Evolutionary conservation across 2,797 vertebrate genomes (phyloP), one percentile per base, ranked within the genome.

Genomic region (Girardinus metallicus): DNA sequence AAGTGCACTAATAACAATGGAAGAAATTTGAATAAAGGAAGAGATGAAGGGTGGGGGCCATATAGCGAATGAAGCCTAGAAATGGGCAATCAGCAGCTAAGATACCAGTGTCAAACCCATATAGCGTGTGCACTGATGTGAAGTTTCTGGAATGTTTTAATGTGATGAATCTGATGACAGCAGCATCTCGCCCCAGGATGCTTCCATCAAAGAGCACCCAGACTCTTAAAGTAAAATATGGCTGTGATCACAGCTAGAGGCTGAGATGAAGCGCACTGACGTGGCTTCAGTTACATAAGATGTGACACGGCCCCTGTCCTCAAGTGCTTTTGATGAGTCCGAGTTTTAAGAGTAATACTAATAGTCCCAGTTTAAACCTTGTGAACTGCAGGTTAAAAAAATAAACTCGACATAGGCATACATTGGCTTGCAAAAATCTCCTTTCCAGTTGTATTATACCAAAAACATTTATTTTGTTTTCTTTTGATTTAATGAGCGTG

Each of bases 141-240:
- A 78, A 74, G 75, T 78, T 0, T 68, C 39, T 23, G 36, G 46
- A 0, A 12, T 43, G 44, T 73, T 11, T 41, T 77, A 44, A 47
- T 73, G 16, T 66, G 26, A 36, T 83, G 36, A 76, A 66, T 82
- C 29, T 43, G 70, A 46, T 53, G 55, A 47, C 75, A 76, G 86
- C 79, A 76, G 85, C 82, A 15, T 16, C 51, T 44, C 1, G 73
- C 87, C 88, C 71, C 31, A 0, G 87, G 88, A 84, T 7, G 31
- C 73, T 71, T 79, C 80, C 5, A 77, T 85, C 84, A 82, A 70
- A 81, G 74, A 78, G 81, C 80, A 74, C 11, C 29, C 77, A 72
- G 79, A 81, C 74, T 81, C 82, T 88, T 44, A 83, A 82, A 81
- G 84, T 83, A 70, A 85, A 92, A 92, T 88, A 90, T 83, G 88